Evolutionary conservation across 2,797 vertebrate species (phyloP), one percentile per base, ranked within the genome.

Genomic region (Aselliscus stoliczkanus): DNA sequence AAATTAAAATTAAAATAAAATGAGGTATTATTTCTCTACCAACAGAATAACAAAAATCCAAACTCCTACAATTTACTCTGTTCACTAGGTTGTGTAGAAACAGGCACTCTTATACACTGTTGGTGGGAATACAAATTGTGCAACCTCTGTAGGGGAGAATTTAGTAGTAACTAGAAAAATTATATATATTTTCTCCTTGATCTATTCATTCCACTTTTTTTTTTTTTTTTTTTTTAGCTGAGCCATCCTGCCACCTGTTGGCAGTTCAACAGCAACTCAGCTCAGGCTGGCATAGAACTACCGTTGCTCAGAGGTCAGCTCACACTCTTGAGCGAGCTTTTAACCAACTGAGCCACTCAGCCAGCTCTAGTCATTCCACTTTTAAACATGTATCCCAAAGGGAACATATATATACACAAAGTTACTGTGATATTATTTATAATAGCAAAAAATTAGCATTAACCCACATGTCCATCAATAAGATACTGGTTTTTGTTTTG

Each of bases 301-400:
- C n/a, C n/a, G n/a, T n/a, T n/a, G n/a, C n/a, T n/a, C n/a, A n/a
- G n/a, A n/a, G n/a, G n/a, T n/a, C n/a, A n/a, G n/a, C n/a, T n/a
- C n/a, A n/a, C n/a, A n/a, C n/a, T n/a, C n/a, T n/a, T n/a, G n/a
- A n/a, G n/a, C n/a, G n/a, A n/a, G n/a, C n/a, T n/a, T n/a, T n/a
- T n/a, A n/a, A n/a, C n/a, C n/a, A n/a, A n/a, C n/a, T n/a, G n/a
- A n/a, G n/a, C n/a, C n/a, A n/a, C n/a, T n/a, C n/a, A n/a, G n/a
- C n/a, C n/a, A n/a, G n/a, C n/a, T n/a, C n/a, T n/a, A 7, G 13
- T 76, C 69, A 87, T 87, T 42, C n/a, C 47, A 85, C n/a, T 76
- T 88, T 88, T 70, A 97, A n/a, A 88, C 79, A 58, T 88, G 44
- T 88, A 85, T 83, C 39, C 20, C 58, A 69, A 70, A 88, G 80